Evolutionary conservation across 35 echinoderm and acorn worm genomes (phyloP).

Genomic region (Stichopus chloronotus): DNA sequence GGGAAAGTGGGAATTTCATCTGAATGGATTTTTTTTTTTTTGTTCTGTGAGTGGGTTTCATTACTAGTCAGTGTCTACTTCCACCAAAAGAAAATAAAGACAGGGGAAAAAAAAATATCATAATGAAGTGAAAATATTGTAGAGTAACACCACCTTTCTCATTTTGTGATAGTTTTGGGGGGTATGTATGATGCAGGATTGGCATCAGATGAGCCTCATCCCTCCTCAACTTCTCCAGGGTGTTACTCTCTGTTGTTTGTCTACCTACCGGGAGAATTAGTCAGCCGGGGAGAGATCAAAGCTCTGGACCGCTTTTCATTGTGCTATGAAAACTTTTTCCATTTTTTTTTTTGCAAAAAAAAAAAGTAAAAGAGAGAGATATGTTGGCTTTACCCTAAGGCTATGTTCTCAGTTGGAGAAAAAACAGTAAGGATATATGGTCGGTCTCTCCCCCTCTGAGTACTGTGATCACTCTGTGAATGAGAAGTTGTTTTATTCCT

Average conservation of each 20-base stretch:
- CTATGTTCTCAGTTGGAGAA: slow-evolving; percentile 4
- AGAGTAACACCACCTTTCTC: neutral
- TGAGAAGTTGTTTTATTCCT: neutral
- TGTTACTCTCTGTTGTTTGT: slow-evolving; percentile 10
- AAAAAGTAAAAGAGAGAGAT: neutral
- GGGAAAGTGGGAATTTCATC: no score
- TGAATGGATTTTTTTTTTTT: no score
- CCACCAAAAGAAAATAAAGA: no score
- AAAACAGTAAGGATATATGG: neutral
- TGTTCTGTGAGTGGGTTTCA: no score
- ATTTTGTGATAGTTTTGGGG: neutral
- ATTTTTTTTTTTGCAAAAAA: neutral
- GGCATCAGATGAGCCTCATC: neutral
- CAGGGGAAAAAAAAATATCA: no score
- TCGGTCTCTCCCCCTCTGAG: neutral
- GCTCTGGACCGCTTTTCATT: slow-evolving; percentile 22
- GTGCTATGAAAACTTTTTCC: slow-evolving; percentile 32
- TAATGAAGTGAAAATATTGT: neutral
- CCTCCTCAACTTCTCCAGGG: neutral
- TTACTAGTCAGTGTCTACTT: no score
- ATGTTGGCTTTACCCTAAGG: slow-evolving; percentile 36
- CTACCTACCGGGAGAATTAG: slow-evolving; percentile 30
- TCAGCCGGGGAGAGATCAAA: slow-evolving; percentile 33
- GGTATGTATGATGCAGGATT: neutral
- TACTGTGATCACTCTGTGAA: neutral